Evolutionary conservation across 2,888 invertebrate species (phyloP).

Genomic region (Opisthograptis luteolata): DNA sequence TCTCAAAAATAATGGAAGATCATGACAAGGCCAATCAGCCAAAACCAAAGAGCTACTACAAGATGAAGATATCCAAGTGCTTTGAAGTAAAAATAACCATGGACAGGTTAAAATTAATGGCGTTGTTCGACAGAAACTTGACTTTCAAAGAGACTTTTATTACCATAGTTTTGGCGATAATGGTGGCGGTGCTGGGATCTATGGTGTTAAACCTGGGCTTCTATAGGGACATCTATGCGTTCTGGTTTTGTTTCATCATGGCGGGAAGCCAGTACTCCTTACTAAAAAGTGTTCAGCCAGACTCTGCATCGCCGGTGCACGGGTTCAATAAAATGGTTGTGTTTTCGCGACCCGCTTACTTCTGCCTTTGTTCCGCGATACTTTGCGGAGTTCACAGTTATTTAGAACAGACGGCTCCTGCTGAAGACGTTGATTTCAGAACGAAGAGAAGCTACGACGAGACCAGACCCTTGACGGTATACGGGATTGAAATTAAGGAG

Average conservation of each 20-base stretch:
- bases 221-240: conserved; percentile 96
- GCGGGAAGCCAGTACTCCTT: conserved; percentile 99
- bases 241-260: conserved; percentile 98
- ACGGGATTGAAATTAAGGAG: conserved; percentile 75
- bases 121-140: conserved; percentile 96
- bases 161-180: conserved; percentile 92
- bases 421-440: conserved; percentile 52
- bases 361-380: conserved; percentile 90
- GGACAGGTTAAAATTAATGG: conserved; percentile 95
- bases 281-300: conserved; percentile 98
- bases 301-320: conserved; percentile 99
- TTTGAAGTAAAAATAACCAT: conserved; percentile 92
- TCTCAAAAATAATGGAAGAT: conserved; percentile 82
- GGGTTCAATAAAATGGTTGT: conserved; percentile 98
- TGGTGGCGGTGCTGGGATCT: conserved; percentile 94
- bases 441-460: conserved; percentile 61
- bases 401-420: conserved; percentile 55
- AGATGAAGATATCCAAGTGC: conserved; percentile 88
- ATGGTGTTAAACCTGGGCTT: conserved; percentile 92
- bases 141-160: conserved; percentile 92
- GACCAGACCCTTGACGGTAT: conserved; percentile 66
- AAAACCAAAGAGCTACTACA: conserved; percentile 88
- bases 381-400: conserved; percentile 75
- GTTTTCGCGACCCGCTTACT: conserved; percentile 97
- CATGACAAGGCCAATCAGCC: conserved; percentile 81